Conservation (phyloP, 2,888 invertebrate genomes). For the Pelosia muscerda region DNA sequence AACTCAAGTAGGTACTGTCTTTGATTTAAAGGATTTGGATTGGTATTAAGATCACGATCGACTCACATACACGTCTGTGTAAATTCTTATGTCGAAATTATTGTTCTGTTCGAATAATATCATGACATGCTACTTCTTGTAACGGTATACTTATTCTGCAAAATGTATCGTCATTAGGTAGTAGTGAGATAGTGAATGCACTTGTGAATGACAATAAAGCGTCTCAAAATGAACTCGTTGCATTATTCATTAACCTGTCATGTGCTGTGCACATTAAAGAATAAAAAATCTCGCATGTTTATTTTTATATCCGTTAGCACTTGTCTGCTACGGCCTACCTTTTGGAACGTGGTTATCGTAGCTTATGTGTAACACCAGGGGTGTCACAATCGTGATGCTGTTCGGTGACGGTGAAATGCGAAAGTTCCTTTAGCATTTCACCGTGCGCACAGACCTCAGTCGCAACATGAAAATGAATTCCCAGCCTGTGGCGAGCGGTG, state of each 20-base stretch:
- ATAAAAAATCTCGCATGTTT: too few relatives aligned
- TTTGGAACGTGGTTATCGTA: too few relatives aligned
- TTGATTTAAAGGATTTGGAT: neutral
- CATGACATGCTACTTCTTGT: slow-evolving; percentile 25
- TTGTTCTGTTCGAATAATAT: slow-evolving; percentile 32
- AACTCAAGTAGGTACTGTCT: too few relatives aligned
- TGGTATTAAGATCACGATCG: neutral
- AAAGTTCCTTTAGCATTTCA: too few relatives aligned
- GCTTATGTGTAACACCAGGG: too few relatives aligned
- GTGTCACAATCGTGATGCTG: too few relatives aligned
- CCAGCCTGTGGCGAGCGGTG: too few relatives aligned
- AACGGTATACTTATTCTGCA: slow-evolving; percentile 46
- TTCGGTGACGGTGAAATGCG: too few relatives aligned
- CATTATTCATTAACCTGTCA: slow-evolving; percentile 36
- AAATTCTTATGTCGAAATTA: neutral
- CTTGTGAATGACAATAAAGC: slow-evolving; percentile 86
- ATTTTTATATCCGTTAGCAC: too few relatives aligned
- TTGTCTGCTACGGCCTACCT: too few relatives aligned
- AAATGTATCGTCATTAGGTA: slow-evolving; percentile 54
- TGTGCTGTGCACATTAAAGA: neutral
- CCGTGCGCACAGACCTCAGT: too few relatives aligned
- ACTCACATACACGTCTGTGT: neutral
- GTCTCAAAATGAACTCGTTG: slow-evolving; percentile 59
- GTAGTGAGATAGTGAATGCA: slow-evolving; percentile 74
- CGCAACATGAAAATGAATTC: too few relatives aligned